A percentile compares a stretch with the other conserved stretches of the same genome.
Conservation (phyloP, 2,888 invertebrate genomes). For the Pyrrhia umbra region DNA sequence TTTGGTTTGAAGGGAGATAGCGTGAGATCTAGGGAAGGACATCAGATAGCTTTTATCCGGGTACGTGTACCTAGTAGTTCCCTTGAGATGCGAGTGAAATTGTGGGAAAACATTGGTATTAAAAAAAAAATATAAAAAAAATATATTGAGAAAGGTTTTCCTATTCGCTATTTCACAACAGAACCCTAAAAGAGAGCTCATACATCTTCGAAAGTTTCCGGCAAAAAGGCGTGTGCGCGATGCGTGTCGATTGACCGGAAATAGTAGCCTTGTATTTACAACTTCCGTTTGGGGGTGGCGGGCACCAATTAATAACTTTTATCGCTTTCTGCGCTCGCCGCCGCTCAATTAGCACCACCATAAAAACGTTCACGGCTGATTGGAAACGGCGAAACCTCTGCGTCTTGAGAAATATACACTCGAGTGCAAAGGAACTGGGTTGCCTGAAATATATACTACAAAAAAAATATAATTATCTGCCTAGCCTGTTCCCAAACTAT, state of each 20-base stretch:
- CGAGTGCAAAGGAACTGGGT: slow-evolving; percentile 3
- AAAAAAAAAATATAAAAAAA: not conserved
- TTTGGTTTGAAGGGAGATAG: too few relatives aligned
- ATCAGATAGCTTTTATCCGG: too few relatives aligned
- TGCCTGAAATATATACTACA: not conserved
- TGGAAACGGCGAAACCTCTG: slow-evolving; percentile 69
- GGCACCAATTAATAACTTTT: slow-evolving; percentile 89
- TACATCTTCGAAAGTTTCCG: slow-evolving; percentile 63
- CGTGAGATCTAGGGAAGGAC: too few relatives aligned
- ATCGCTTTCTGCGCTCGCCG: slow-evolving; percentile 84
- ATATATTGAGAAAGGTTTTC: not conserved
- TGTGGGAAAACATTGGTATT: too few relatives aligned
- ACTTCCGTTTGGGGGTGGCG: slow-evolving; percentile 82
- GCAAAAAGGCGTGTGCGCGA: slow-evolving; percentile 74
- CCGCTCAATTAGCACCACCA: slow-evolving; percentile 84
- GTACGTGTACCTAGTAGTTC: too few relatives aligned
- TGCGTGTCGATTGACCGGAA: slow-evolving; percentile 86
- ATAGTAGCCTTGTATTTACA: slow-evolving; percentile 87
- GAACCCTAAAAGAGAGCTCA: slow-evolving; percentile 25
- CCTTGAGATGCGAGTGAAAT: too few relatives aligned
- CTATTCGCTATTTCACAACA: slow-evolving; percentile 8
- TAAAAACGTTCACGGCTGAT: slow-evolving; percentile 88
- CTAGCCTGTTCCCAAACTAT: too few relatives aligned
- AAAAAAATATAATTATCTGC: too few relatives aligned
- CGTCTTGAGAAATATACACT: slow-evolving; percentile 40